Evolutionary conservation across 1,140 invertebrate species (phyloP), one percentile per base, ranked within the genome.

Genomic region (Triops cancriformis): DNA sequence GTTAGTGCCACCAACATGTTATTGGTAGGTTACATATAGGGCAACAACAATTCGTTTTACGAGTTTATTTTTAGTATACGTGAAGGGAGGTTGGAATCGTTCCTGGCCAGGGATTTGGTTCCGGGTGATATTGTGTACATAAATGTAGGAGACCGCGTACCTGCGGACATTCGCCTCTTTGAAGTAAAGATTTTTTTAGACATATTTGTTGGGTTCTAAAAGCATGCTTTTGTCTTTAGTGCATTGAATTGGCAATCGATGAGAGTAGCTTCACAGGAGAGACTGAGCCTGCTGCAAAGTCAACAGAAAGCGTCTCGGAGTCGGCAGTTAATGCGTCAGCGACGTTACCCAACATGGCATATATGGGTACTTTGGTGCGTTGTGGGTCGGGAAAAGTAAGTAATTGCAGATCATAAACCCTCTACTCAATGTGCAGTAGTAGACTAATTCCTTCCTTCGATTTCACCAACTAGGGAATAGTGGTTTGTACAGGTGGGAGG

Each of bases 191-290:
- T 42, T 72, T 76, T 73, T 64, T 28, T 43, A 72, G 1, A 26
- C n/a, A n/a, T 73, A 73, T 75, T 76, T 43, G 9, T 80, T 41
- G 1, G 5, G 23, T 64, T n/a, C 1, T 64, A 14, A 12, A 64
- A 64, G 9, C n/a, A 5, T 77, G 81, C 79, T 79, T 77, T 77
- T 79, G n/a, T 75, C 80, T 81, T 27, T 77, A 85, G 82, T 88
- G 91, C 0, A 90, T 91, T 31, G 96, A 98, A 86, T 87, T 99
- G 73, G 91, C 92, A 3, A 93, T 99, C 45, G 98, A 99, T 86
- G 98, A 99, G 85, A 98, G 96, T 77, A 98, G 96, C 83, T 98
- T 99, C 84, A 99, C 98, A 0, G 98, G 98, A 9, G 97, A 99
- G 87, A 88, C 87, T 4, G 84, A 89, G 79, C 89, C 89, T 27